Conservation (phyloP, 2,888 invertebrate genomes). For the Drosophila macrospina region DNA sequence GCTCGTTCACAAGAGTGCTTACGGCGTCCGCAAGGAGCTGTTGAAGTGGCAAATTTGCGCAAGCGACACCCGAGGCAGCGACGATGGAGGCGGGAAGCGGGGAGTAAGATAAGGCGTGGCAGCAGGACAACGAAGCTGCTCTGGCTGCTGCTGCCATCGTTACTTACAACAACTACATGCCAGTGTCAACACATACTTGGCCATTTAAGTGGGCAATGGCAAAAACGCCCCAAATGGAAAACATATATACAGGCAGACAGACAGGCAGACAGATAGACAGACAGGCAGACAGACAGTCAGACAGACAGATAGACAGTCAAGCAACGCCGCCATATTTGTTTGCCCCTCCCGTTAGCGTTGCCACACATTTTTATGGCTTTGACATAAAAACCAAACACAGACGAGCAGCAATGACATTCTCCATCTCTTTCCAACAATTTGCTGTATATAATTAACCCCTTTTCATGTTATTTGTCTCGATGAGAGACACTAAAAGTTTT, state of each 20-base stretch:
- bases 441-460: constrained; percentile 70
- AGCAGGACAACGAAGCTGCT: constrained; percentile 56
- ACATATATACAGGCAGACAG: constrained; percentile 18
- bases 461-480: constrained; percentile 48
- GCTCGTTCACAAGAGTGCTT: constrained; percentile 85
- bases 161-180: constrained; percentile 85
- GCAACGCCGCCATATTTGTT: constrained; percentile 80
- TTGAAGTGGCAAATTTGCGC: constrained; percentile 85
- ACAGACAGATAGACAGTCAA: constrained; percentile 10
- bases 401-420: constrained; percentile 65
- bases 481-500: constrained; percentile 75
- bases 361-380: constrained; percentile 64
- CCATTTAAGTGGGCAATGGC: constrained; percentile 72
- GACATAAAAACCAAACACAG: constrained; percentile 70
- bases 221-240: constrained; percentile 46
- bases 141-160: constrained; percentile 70
- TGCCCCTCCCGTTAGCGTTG: constrained; percentile 17
- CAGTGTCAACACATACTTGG: constrained; percentile 85
- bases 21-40: constrained; percentile 85
- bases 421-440: constrained; percentile 22
- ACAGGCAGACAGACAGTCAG: constrained; percentile 7
- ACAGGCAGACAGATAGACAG: constrained; percentile 3
- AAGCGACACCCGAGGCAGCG: constrained; percentile 79
- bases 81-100: constrained; percentile 9
- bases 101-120: constrained; percentile 42